Percentiles rank a stretch among this genome's conserved stretches.
These are phyloP conservation scores for Cydia amplana DNA, from an alignment of 1,140 invertebrate species.

Conservation along the genomic window DNA sequence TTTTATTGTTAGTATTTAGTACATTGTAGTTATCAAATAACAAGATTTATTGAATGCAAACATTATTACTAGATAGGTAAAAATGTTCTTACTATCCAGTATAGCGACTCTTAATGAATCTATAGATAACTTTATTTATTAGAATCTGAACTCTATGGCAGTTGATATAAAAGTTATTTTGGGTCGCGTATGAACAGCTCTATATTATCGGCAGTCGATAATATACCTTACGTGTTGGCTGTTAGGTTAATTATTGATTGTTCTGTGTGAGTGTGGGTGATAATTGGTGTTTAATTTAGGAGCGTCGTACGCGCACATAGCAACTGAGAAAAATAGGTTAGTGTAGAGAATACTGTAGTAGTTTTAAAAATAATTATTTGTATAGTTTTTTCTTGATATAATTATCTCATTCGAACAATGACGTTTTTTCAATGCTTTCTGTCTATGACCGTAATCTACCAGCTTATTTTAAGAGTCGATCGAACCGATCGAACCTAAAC, in stretches of 20 bases:
- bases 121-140: not conserved
- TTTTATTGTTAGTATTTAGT: not conserved
- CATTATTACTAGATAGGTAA: conserved; percentile 12
- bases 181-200: not conserved
- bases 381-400: no score
- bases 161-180: not conserved
- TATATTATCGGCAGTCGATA: not conserved
- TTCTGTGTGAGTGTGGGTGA: not conserved
- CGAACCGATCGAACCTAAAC: no score
- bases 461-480: no score
- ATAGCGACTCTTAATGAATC: not conserved
- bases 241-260: conserved; percentile 6
- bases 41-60: not conserved
- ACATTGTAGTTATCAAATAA: conserved; percentile 1
- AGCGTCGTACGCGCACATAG: conserved; percentile 18
- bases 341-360: not conserved
- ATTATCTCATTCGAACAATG: no score
- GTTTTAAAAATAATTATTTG: not conserved
- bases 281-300: not conserved
- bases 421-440: no score
- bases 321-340: conserved; percentile 1
- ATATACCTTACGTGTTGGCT: not conserved
- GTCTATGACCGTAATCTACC: no score
- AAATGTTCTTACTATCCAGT: not conserved
- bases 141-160: not conserved